Base-by-base conservation (phyloP, 64 coral and sea anemone species). In the Exaiptasia diaphana region DNA sequence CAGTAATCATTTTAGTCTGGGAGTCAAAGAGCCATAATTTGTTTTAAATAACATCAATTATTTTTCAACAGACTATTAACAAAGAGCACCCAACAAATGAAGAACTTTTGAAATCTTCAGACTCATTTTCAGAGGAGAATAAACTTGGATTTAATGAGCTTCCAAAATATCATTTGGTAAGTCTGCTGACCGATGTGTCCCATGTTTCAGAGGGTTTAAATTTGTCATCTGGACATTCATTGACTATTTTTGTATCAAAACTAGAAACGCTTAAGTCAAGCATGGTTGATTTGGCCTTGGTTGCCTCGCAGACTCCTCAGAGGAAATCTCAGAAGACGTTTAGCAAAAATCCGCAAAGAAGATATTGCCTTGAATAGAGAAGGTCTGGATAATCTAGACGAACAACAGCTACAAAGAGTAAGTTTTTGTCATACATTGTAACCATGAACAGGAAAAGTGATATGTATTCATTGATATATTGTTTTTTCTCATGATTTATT, bases 261-360 rank as follows among this genome's bases (percentile, higher is more conserved):
- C n/a, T 50, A 95, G 91, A 95, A 95, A 74, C 89, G 75, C 84
- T 71, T 95, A 15, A 95, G 86, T 64, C 80, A 83, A 26, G 91
- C 87, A 20, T 79, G 75, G 86, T 59, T 95, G 15, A 60, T 95
- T 24, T 90, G 71, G 24, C 91, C 91, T 28, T 95, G 91, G 91
- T 46, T 95, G 11, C 91, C 91, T 72, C 81, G 82, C 48, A 67
- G 80, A 63, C 20, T 95, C 40, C 24, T 95, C 34, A 73, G 91
- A 73, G 74, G 76, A 38, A 78, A 71, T 13, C 50, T 95, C 28
- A 88, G 82, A 25, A 77, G 68, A 1, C 32, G 58, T 12, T 33
- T 95, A 7, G 57, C 64, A 48, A 53, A 80, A 77, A 89, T 95
- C 28, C 82, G 82, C 38, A 95, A 89, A 15, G 91, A 95, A 64